Percentiles rank a stretch among this genome's conserved stretches.
Conservation (phyloP, 2,888 invertebrate species). For the Temnothorax rugatulus region DNA sequence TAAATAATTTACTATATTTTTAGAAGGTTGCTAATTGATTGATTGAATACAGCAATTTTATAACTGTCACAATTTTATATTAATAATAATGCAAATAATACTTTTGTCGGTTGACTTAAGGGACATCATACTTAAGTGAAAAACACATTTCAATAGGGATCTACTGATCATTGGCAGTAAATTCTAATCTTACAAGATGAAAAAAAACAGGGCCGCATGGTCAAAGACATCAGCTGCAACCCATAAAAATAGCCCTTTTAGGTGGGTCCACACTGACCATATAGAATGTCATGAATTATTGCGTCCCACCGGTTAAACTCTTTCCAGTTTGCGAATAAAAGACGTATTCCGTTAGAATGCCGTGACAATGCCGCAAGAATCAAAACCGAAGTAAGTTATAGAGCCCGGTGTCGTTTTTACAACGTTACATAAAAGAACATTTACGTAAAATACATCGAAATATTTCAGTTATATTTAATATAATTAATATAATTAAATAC, state of each 20-base stretch:
- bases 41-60: neutral
- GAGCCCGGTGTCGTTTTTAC: constrained; percentile 63
- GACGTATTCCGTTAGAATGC: constrained; percentile 63
- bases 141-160: neutral
- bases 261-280: constrained; percentile 67
- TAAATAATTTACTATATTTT: neutral
- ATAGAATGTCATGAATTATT: constrained; percentile 76
- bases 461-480: too few relatives aligned
- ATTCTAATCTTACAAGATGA: constrained; percentile 45
- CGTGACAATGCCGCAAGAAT: constrained; percentile 67
- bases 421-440: constrained; percentile 51
- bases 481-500: too few relatives aligned
- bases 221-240: constrained; percentile 71
- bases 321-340: constrained; percentile 74
- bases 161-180: constrained; percentile 40
- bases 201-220: constrained; percentile 45
- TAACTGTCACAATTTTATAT: neutral
- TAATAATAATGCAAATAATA: neutral
- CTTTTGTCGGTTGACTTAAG: neutral
- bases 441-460: constrained; percentile 40
- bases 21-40: neutral
- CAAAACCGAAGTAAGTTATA: constrained; percentile 68
- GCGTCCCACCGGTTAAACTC: constrained; percentile 79
- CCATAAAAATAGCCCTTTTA: constrained; percentile 77
- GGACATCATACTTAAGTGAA: neutral